These are phyloP conservation scores for Lepus americanus DNA, from an alignment of 2,113 vertebrate genomes.

Conservation along the genomic window DNA sequence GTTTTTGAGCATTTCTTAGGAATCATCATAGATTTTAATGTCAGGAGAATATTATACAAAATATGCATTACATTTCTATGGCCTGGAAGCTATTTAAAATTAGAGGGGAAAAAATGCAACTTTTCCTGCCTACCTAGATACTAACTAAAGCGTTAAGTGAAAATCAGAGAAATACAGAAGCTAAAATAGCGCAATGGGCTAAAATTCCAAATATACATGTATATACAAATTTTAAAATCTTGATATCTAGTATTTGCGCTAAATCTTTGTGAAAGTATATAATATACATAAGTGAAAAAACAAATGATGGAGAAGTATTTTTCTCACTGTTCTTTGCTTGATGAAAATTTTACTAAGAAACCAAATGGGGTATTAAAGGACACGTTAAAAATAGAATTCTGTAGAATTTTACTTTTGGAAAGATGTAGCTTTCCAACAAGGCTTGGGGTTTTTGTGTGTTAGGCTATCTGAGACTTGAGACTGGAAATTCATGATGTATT, in stretches of 20 bases:
- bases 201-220: slow-evolving; percentile 80
- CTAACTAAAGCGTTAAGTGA: slow-evolving; percentile 76
- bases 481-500: slow-evolving; percentile 78
- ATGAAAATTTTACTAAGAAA: slow-evolving; percentile 71
- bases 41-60: slow-evolving; percentile 72
- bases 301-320: slow-evolving; percentile 68
- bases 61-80: slow-evolving; percentile 66
- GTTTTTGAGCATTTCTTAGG: slow-evolving; percentile 70
- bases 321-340: slow-evolving; percentile 73
- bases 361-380: slow-evolving; percentile 61
- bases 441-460: slow-evolving; percentile 60
- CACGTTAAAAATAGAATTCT: slow-evolving; percentile 78
- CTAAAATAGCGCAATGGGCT: slow-evolving; percentile 77
- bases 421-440: not conserved
- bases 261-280: slow-evolving; percentile 77
- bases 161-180: slow-evolving; percentile 78
- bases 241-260: slow-evolving; percentile 36
- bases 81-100: slow-evolving; percentile 70
- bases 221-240: slow-evolving; percentile 65
- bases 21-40: slow-evolving; percentile 34
- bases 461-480: slow-evolving; percentile 74
- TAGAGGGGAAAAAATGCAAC: slow-evolving; percentile 61
- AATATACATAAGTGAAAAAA: slow-evolving; percentile 72
- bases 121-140: slow-evolving; percentile 64
- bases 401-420: slow-evolving; percentile 57